Base-by-base conservation (phyloP, 1,140 invertebrate species). In the Drosophila burlai region DNA sequence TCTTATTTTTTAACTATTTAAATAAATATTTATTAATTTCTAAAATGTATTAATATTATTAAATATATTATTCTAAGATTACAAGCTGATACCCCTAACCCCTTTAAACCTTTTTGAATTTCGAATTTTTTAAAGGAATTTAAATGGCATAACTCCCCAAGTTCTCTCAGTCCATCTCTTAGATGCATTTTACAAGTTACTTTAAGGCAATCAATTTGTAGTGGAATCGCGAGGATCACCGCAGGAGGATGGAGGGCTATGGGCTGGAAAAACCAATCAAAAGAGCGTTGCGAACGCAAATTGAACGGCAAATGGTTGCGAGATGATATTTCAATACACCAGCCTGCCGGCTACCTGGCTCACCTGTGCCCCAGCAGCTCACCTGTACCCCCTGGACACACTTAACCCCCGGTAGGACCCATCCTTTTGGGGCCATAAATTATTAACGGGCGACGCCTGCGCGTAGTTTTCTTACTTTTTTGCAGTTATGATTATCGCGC, bases 401-500 rank as follows among this genome's bases (percentile, higher is more conserved):
- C 52, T 55, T 55, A 55, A 38, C 52, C 52, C 52, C 54, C 54
- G n/a, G 13, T 5, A 24, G 11, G 18, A 4, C 26, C 52, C 26
- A 47, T 36, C 26, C 34, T 57, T 69, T 69, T 34, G 50, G n/a
- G 85, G 67, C 63, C 85, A 91, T 90, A 90, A 90, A 90, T 90
- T 90, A 90, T 90, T 31, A 47, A 47, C 67, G 81, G 85, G 85
- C 81, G 79, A 90, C 85, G 85, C 85, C 85, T 90, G 85, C 85
- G 86, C 85, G 85, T 82, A 90, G 85, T 87, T 79, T 55, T 80
- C 85, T 90, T 90, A 90, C 85, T 90, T 89, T 89, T 90, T 89
- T 89, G 86, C 85, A 89, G 85, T 89, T 89, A 90, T 90, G 85
- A 90, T 90, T 90, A 90, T 90, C 85, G 85, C 85, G 85, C 85